Evolutionary conservation across 2,113 vertebrate genomes (phyloP).

Genomic region (Pteronura brasiliensis): DNA sequence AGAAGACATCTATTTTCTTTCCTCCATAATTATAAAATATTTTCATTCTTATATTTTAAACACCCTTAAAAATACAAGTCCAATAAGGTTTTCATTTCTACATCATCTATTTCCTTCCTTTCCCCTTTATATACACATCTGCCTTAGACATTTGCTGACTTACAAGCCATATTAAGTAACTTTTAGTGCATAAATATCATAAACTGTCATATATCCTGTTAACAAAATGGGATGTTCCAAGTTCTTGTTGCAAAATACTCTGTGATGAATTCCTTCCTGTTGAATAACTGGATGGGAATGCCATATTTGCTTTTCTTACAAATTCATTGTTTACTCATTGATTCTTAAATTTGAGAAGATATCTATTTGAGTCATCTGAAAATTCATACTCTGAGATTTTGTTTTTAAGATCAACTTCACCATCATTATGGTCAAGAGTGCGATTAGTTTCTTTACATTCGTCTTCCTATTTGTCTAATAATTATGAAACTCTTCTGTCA

Average conservation of each 20-base stretch:
- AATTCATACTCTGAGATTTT: not conserved
- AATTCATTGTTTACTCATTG: not conserved
- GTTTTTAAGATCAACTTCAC: not conserved
- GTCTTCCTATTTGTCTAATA: not conserved
- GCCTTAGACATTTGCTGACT: not conserved
- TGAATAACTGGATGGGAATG: not conserved
- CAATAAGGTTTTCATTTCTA: not conserved
- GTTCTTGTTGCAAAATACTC: not conserved
- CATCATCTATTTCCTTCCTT: not conserved
- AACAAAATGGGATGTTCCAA: not conserved
- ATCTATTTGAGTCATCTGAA: slow-evolving; percentile 7
- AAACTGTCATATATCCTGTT: not conserved
- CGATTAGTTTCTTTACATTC: not conserved
- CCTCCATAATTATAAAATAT: not conserved
- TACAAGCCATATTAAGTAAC: not conserved
- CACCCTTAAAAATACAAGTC: not conserved
- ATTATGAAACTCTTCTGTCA: not conserved
- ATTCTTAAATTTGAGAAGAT: slow-evolving; percentile 27
- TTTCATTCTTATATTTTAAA: slow-evolving; percentile 14
- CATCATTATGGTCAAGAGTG: not conserved
- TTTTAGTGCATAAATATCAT: not conserved
- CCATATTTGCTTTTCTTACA: slow-evolving; percentile 14
- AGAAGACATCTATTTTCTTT: not conserved
- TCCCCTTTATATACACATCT: not conserved
- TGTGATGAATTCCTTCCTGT: not conserved